Percentiles rank a stretch among this genome's conserved stretches.
These are phyloP conservation scores for Gallinago jamesoni DNA, from an alignment of 2,113 vertebrate genomes.

Conservation along the genomic window DNA sequence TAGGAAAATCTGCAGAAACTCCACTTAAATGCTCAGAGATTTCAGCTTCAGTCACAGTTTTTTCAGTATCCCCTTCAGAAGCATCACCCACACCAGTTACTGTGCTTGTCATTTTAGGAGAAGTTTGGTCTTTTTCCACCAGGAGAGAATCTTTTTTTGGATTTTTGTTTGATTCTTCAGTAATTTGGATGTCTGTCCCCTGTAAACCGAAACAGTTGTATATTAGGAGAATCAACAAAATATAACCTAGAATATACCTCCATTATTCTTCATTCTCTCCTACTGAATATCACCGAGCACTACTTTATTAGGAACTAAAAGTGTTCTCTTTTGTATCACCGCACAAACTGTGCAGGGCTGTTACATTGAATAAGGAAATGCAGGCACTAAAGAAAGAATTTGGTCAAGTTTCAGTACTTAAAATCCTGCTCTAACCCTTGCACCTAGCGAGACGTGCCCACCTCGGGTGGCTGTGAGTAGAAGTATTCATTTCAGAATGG, in stretches of 20 bases:
- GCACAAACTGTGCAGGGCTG: not conserved
- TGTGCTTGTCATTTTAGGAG: not conserved
- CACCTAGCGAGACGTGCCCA: not conserved
- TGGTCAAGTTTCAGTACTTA: not conserved
- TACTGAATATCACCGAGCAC: not conserved
- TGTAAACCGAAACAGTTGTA: not conserved
- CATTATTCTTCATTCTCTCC: not conserved
- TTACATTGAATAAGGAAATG: not conserved
- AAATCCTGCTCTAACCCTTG: not conserved
- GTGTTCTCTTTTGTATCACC: not conserved
- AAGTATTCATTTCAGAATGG: not conserved
- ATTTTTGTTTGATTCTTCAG: not conserved
- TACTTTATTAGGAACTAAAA: not conserved
- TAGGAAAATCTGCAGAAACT: not conserved
- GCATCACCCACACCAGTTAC: not conserved
- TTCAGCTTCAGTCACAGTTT: not conserved
- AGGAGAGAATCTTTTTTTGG: not conserved
- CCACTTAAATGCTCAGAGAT: constrained; percentile 76
- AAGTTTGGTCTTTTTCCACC: not conserved
- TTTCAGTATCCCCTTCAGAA: not conserved
- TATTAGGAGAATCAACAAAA: not conserved
- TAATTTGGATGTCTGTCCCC: not conserved
- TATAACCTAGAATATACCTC: not conserved
- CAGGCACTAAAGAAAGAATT: not conserved
- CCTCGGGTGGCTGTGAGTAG: not conserved